phyloP scores from a whole-genome alignment of 2,113 vertebrate species.

The Stigmatopora argus region DNA sequence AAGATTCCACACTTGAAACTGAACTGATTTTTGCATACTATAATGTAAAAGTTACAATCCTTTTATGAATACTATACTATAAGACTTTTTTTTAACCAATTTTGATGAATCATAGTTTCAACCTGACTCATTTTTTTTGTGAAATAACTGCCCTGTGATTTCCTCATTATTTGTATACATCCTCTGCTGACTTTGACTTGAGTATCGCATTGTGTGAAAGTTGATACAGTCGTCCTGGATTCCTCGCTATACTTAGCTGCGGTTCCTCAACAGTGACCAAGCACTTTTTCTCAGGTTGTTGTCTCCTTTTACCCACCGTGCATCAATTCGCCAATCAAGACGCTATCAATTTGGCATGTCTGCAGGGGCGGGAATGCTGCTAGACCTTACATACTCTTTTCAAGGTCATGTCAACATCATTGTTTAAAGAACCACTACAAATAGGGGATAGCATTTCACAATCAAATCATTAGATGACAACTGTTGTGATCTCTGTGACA shows the following conservation, averaged over 20 bases:
- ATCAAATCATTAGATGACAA: not conserved
- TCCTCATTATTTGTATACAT: not conserved
- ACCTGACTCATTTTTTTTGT: not conserved
- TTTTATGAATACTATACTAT: too few relatives aligned
- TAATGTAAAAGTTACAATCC: too few relatives aligned
- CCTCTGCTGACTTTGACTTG: not conserved
- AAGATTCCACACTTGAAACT: not conserved
- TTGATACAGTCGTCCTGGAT: conserved; percentile 64
- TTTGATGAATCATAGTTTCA: not conserved
- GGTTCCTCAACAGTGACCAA: conserved; percentile 19
- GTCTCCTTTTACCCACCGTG: conserved; percentile 13
- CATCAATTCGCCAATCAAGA: conserved; percentile 11
- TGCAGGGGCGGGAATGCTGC: not conserved
- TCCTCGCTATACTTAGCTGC: conserved; percentile 66
- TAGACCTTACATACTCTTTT: not conserved
- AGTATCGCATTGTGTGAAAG: conserved; percentile 44
- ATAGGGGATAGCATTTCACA: not conserved
- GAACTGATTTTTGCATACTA: not conserved
- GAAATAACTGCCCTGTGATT: conserved; percentile 6
- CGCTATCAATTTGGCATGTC: conserved; percentile 29
- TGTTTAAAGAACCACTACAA: not conserved
- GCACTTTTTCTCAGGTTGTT: conserved; percentile 4
- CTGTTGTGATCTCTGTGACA: too few relatives aligned
- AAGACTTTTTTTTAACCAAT: not conserved
- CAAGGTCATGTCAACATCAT: conserved; percentile 16